These are phyloP conservation scores for Laodelphax striatellus DNA, from an alignment of 1,140 invertebrate species.

Conservation along the genomic window DNA sequence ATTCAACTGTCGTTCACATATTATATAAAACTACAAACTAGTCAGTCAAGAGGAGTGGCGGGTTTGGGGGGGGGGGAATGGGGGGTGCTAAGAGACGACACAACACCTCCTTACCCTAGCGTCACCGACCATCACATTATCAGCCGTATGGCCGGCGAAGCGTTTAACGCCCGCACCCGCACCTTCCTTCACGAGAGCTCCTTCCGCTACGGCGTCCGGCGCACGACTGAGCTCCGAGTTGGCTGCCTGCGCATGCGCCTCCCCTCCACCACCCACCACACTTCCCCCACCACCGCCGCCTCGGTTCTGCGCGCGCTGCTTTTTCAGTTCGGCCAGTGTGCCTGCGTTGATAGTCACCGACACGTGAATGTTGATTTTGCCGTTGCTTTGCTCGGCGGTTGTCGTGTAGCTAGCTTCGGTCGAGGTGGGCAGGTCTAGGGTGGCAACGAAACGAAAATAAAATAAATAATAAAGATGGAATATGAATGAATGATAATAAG, in stretches of 20 bases:
- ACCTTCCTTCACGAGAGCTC: slow-evolving; percentile 30
- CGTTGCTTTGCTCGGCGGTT: slow-evolving; percentile 49
- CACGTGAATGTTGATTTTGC: slow-evolving; percentile 78
- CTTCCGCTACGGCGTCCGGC: slow-evolving; percentile 20
- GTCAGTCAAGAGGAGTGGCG: too few relatives aligned
- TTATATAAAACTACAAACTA: too few relatives aligned
- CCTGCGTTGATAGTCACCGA: slow-evolving; percentile 48
- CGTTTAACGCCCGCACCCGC: slow-evolving; percentile 36
- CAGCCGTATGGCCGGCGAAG: slow-evolving; percentile 52
- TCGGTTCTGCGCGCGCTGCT: slow-evolving; percentile 70
- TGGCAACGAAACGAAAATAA: too few relatives aligned
- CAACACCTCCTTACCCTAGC: slow-evolving; percentile 50
- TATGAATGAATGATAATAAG: too few relatives aligned
- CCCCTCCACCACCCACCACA: background rate
- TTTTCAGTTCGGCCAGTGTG: slow-evolving; percentile 81
- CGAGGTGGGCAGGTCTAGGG: slow-evolving; percentile 13
- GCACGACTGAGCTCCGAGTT: slow-evolving; percentile 1
- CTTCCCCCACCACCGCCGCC: slow-evolving; percentile 32
- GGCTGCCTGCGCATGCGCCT: background rate
- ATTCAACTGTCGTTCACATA: too few relatives aligned
- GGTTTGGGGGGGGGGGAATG: too few relatives aligned
- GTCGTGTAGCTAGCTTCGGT: slow-evolving; percentile 32
- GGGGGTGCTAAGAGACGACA: slow-evolving; percentile 29
- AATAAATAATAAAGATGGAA: too few relatives aligned
- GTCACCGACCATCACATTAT: slow-evolving; percentile 50